Evolutionary conservation across 2,888 invertebrate species (phyloP).

Genomic region (Abrostola tripartita): DNA sequence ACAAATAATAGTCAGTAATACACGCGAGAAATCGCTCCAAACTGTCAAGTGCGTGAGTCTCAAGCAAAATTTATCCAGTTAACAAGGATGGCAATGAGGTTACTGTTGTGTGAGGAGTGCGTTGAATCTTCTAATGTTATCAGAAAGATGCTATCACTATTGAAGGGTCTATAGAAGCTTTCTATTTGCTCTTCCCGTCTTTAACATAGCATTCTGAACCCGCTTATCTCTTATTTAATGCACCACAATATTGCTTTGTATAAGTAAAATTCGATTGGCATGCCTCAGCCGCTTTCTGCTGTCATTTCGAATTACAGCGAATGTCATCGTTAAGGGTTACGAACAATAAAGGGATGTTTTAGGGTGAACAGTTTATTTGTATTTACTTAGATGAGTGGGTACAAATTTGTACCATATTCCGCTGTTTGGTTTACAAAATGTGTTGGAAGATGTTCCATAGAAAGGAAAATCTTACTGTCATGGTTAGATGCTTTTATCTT

Average conservation of each 20-base stretch:
- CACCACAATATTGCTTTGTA: constrained; percentile 59
- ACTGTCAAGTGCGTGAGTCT: no score
- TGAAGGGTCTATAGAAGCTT: no score
- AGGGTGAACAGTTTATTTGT: constrained; percentile 49
- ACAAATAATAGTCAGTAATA: no score
- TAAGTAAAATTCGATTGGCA: constrained; percentile 81
- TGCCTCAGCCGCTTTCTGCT: constrained; percentile 73
- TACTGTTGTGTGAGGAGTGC: no score
- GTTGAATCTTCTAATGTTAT: no score
- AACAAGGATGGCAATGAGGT: no score
- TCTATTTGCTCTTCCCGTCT: no score
- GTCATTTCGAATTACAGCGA: constrained; percentile 77
- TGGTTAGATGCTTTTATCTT: constrained; percentile 41
- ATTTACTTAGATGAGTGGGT: constrained; percentile 45
- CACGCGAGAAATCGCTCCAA: no score
- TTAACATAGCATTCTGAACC: not conserved
- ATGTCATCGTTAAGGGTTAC: constrained; percentile 71
- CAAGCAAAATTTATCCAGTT: no score
- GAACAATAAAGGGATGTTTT: constrained; percentile 44
- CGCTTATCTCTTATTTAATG: constrained; percentile 31
- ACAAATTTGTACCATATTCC: constrained; percentile 30
- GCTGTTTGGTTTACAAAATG: constrained; percentile 1
- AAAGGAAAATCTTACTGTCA: constrained; percentile 25
- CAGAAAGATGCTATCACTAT: no score
- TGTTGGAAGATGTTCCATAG: constrained; percentile 19